Conservation (phyloP, 2,797 vertebrate genomes). For the Pipistrellus pipistrellus region DNA sequence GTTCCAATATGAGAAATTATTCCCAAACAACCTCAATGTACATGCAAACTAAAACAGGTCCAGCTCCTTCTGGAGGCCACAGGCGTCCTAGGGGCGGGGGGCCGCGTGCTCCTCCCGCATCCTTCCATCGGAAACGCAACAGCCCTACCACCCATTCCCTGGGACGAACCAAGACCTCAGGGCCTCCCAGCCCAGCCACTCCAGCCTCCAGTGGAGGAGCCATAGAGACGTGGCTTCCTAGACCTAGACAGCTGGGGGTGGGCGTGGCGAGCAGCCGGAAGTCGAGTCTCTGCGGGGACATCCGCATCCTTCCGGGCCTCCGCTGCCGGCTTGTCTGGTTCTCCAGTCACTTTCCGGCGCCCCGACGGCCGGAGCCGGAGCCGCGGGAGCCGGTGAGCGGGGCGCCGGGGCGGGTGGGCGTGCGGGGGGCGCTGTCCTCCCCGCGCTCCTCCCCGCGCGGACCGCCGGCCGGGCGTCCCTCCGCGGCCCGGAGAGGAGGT, state of each 20-base stretch:
- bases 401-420: background rate
- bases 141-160: fast-evolving
- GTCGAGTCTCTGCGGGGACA: background rate
- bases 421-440: background rate
- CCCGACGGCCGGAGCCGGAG: background rate
- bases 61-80: background rate
- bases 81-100: background rate
- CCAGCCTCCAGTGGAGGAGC: fast-evolving
- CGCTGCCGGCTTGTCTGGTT: fast-evolving
- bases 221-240: constrained; percentile 60
- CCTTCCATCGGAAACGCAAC: background rate
- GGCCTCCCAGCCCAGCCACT: fast-evolving
- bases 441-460: fast-evolving
- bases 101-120: background rate
- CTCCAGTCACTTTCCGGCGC: background rate
- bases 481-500: background rate
- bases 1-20: background rate
- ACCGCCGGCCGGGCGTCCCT: fast-evolving
- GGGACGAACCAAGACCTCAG: background rate
- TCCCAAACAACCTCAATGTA: background rate
- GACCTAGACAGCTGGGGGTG: background rate
- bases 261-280: constrained; percentile 46
- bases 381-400: constrained; percentile 47
- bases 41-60: background rate
- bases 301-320: background rate